A percentile compares a stretch with the other conserved stretches of the same genome.
Conservation (phyloP, 2,888 invertebrate species). For the Clunio marinus region DNA sequence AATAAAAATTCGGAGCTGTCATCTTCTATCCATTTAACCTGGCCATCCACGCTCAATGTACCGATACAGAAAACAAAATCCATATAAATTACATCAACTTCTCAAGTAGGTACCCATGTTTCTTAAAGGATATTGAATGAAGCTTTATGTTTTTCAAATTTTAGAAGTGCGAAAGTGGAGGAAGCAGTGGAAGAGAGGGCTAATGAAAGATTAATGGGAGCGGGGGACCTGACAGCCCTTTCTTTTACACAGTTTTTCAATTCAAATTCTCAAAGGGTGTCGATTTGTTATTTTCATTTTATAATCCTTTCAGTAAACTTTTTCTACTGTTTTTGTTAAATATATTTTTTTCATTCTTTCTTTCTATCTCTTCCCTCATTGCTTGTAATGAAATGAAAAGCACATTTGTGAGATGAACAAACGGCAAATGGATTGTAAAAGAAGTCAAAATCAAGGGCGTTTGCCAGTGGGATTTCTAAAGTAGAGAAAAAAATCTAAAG, state of each 20-base stretch:
- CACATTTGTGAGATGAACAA: constrained; percentile 3
- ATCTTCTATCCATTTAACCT: neutral
- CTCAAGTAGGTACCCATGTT: neutral
- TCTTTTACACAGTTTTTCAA: constrained; percentile 17
- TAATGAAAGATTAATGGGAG: constrained; percentile 33
- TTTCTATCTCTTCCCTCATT: neutral
- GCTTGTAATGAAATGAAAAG: constrained; percentile 23
- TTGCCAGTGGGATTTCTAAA: too few species aligned
- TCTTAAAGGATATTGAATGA: neutral
- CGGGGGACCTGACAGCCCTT: neutral
- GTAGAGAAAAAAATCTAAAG: constrained; percentile 25
- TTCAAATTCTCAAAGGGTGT: constrained; percentile 22
- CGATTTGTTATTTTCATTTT: constrained; percentile 32
- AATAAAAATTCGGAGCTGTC: too few species aligned
- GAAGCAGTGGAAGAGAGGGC: neutral
- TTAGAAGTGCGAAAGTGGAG: too few species aligned
- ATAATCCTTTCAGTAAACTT: constrained; percentile 27
- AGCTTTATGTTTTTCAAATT: neutral
- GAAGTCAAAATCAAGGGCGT: neutral
- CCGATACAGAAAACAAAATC: neutral
- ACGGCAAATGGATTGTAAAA: neutral
- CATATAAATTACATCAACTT: constrained; percentile 16
- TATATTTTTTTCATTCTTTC: too few species aligned
- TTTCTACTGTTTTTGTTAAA: too few species aligned
- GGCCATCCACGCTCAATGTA: too few species aligned